Evolutionary conservation across 2,888 invertebrate species (phyloP).

Genomic region (Idaea biselata): DNA sequence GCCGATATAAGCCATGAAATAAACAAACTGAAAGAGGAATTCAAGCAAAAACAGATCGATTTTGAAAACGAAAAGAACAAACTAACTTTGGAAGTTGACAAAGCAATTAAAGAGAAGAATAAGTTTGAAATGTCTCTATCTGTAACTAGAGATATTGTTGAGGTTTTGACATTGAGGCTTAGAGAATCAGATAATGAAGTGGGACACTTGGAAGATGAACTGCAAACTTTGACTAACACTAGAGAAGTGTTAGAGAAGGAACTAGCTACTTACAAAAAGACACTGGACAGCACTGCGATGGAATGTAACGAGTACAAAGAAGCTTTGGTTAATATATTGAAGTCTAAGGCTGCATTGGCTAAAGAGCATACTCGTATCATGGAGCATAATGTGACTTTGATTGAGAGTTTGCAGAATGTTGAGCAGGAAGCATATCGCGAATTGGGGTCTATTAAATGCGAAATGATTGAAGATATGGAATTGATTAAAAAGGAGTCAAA

Average conservation of each 20-base stretch:
- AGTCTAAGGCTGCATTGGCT: slow-evolving; percentile 70
- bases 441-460: slow-evolving; percentile 67
- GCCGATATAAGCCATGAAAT: slow-evolving; percentile 45
- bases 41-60: slow-evolving; percentile 58
- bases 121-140: slow-evolving; percentile 81
- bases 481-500: slow-evolving; percentile 65
- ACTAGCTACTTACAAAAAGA: slow-evolving; percentile 55
- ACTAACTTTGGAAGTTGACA: slow-evolving; percentile 67
- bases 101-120: slow-evolving; percentile 72
- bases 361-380: slow-evolving; percentile 73
- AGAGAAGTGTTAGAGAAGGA: slow-evolving; percentile 64
- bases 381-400: slow-evolving; percentile 72
- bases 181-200: slow-evolving; percentile 82
- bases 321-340: slow-evolving; percentile 68
- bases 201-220: slow-evolving; percentile 74
- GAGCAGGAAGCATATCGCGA: slow-evolving; percentile 74
- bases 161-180: slow-evolving; percentile 79
- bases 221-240: slow-evolving; percentile 50
- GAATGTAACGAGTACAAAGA: slow-evolving; percentile 75
- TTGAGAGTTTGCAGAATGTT: slow-evolving; percentile 72
- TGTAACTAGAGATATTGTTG: slow-evolving; percentile 80
- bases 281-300: slow-evolving; percentile 54
- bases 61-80: slow-evolving; percentile 70
- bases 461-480: slow-evolving; percentile 73
- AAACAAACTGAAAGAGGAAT: slow-evolving; percentile 57